A percentile compares a stretch with the other conserved stretches of the same genome.
phyloP scores from a whole-genome alignment of 2,888 invertebrate genomes.

The Tetheella fluctuosa region DNA sequence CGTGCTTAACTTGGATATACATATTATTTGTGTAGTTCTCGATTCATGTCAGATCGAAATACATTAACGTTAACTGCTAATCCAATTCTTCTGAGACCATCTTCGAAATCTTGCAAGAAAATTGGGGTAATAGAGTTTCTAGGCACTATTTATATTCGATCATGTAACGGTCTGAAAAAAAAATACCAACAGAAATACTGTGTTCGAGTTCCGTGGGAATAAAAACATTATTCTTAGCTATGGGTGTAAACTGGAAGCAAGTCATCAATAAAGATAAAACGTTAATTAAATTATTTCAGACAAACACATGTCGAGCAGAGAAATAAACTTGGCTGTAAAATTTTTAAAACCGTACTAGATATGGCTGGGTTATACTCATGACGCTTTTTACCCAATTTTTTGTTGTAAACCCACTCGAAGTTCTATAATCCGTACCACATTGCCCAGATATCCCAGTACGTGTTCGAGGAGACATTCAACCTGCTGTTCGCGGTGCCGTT shows the following conservation, averaged over 20 bases:
- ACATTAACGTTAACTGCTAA: too few species aligned
- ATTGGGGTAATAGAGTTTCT: too few species aligned
- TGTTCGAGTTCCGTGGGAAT: constrained; percentile 4
- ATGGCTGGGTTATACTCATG: neutral
- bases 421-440: constrained; percentile 6
- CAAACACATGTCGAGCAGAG: constrained; percentile 3
- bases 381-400: neutral
- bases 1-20: neutral
- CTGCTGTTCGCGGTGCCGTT: constrained; percentile 95
- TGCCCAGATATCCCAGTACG: constrained; percentile 91
- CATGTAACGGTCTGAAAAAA: neutral
- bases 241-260: neutral
- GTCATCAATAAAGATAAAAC: constrained; percentile 4
- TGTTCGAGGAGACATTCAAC: constrained; percentile 97
- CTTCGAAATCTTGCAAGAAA: too few species aligned
- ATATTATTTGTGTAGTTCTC: neutral
- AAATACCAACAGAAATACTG: neutral
- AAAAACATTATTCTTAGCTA: neutral
- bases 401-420: constrained; percentile 1
- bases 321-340: neutral
- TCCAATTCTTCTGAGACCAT: neutral
- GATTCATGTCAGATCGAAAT: too few species aligned
- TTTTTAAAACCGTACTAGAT: neutral
- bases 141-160: neutral
- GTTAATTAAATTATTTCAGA: constrained; percentile 1